These are phyloP conservation scores for Nebria salina DNA, from an alignment of 2,888 invertebrate species.

Conservation along the genomic window DNA sequence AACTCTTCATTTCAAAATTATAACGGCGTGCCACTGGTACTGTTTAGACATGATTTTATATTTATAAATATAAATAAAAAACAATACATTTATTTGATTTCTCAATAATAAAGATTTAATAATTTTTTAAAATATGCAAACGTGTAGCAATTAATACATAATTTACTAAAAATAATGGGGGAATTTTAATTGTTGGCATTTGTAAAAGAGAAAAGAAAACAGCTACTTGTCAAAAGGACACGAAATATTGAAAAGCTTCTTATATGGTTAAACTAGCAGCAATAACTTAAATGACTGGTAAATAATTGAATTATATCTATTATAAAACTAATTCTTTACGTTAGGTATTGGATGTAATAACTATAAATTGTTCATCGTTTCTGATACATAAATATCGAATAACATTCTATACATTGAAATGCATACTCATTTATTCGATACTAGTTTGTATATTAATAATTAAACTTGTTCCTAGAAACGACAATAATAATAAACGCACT, in stretches of 20 bases:
- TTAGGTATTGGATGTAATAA: not conserved
- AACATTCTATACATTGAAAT: not conserved
- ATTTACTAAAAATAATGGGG: not conserved
- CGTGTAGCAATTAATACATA: not conserved
- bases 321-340: not conserved
- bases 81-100: too few relatives aligned
- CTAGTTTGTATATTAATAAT: not conserved
- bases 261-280: slow-evolving; percentile 29
- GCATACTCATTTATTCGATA: too few relatives aligned
- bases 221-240: slow-evolving; percentile 38
- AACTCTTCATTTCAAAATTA: too few relatives aligned
- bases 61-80: too few relatives aligned
- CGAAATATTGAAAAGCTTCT: slow-evolving; percentile 38
- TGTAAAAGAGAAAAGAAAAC: not conserved
- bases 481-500: not conserved
- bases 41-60: too few relatives aligned
- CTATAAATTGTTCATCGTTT: not conserved
- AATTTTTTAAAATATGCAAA: too few relatives aligned
- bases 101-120: too few relatives aligned
- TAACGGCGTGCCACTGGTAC: too few relatives aligned
- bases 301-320: not conserved
- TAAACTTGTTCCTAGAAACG: not conserved
- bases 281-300: not conserved
- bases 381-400: not conserved
- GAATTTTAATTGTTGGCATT: not conserved